Percentiles rank a stretch among this genome's conserved stretches.
These are phyloP conservation scores for Prunella himalayana DNA, from an alignment of 2,113 vertebrate genomes.

Conservation along the genomic window DNA sequence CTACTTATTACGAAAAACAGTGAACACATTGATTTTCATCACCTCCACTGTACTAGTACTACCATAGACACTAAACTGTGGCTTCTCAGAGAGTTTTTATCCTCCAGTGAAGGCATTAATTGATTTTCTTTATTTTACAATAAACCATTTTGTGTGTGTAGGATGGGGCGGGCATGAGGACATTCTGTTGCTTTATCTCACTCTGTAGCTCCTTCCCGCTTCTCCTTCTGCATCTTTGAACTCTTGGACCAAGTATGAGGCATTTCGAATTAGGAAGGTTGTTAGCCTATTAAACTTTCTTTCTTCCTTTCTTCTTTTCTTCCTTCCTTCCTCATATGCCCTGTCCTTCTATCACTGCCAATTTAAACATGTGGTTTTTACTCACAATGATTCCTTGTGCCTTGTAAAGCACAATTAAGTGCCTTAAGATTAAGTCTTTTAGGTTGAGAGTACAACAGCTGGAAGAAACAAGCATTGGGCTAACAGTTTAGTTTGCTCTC, in stretches of 20 bases:
- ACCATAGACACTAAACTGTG: neutral
- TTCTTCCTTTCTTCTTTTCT: too few species aligned
- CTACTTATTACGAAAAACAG: neutral
- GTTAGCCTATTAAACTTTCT: neutral
- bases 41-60: neutral
- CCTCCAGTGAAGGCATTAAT: neutral
- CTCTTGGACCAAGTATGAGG: neutral
- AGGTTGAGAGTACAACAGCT: neutral
- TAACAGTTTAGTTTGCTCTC: neutral
- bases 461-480: neutral
- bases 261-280: neutral
- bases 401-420: neutral
- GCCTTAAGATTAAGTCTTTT: neutral
- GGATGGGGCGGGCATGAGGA: accelerated
- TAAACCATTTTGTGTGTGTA: neutral
- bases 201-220: neutral
- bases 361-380: neutral
- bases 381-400: neutral
- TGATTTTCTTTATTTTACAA: neutral
- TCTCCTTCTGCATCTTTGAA: neutral
- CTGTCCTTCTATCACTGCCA: neutral
- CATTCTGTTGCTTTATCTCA: neutral
- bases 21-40: neutral
- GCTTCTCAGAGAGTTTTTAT: neutral
- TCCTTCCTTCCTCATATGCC: neutral